A percentile compares a stretch with the other conserved stretches of the same genome.
phyloP scores from a whole-genome alignment of 2,797 vertebrate genomes.

The Spatula clypeata region DNA sequence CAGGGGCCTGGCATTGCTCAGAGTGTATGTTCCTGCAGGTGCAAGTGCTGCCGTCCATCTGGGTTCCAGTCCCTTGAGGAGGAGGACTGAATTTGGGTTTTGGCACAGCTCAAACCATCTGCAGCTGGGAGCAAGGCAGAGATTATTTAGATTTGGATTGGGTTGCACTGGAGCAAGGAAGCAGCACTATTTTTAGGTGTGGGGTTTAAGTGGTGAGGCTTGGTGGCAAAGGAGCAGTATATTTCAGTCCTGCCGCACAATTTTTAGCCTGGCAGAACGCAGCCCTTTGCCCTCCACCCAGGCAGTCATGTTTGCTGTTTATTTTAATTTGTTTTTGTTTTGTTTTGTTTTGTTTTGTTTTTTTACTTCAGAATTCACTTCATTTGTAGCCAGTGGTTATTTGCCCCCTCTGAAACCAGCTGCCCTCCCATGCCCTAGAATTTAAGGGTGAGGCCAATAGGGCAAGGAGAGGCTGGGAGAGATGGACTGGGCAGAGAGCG shows the following conservation, averaged over 20 bases:
- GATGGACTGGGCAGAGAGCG: rapidly evolving
- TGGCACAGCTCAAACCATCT: not conserved
- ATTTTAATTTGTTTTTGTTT: too few species aligned
- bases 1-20: not conserved
- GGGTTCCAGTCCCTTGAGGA: not conserved
- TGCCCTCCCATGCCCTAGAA: not conserved
- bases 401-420: rapidly evolving
- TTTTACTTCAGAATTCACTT: not conserved
- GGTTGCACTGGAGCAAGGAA: not conserved
- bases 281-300: not conserved
- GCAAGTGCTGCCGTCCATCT: not conserved
- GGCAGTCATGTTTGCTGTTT: rapidly evolving
- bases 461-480: not conserved
- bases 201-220: not conserved
- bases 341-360: too few species aligned
- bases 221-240: not conserved
- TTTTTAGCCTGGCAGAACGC: not conserved
- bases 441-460: not conserved
- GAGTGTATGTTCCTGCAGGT: not conserved
- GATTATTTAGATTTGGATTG: not conserved
- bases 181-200: constrained; percentile 10
- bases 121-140: not conserved
- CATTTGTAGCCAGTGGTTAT: not conserved
- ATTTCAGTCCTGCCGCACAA: not conserved
- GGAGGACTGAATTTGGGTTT: not conserved